Percentiles rank a stretch among this genome's conserved stretches.
Conservation (phyloP, 2,797 vertebrate species). For the Lacerta viridis region DNA sequence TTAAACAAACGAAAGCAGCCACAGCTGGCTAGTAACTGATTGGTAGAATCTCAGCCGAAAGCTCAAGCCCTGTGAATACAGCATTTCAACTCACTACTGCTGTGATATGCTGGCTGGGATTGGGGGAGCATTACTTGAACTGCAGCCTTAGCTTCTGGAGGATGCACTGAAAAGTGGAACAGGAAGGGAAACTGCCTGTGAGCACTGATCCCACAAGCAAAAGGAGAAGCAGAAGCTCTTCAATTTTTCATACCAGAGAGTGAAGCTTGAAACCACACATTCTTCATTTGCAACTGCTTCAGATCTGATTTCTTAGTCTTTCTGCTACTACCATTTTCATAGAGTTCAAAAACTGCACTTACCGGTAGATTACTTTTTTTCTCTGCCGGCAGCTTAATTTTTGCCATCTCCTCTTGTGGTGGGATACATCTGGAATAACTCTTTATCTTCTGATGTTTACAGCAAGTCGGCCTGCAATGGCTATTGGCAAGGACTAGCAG, state of each 20-base stretch:
- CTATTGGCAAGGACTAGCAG: neutral
- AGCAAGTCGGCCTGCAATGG: neutral
- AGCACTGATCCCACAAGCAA: neutral
- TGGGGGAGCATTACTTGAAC: neutral
- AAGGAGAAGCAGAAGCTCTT: neutral
- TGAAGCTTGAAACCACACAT: neutral
- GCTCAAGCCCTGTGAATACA: rapidly evolving
- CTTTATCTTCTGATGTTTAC: neutral
- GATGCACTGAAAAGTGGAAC: neutral
- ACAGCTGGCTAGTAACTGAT: neutral
- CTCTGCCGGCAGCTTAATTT: neutral
- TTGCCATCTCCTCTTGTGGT: neutral
- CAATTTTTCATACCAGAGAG: neutral
- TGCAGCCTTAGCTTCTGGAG: rapidly evolving
- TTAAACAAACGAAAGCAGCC: rapidly evolving
- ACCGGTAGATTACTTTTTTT: neutral
- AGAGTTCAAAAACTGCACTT: neutral
- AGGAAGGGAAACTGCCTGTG: neutral
- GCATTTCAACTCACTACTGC: neutral
- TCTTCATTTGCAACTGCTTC: neutral
- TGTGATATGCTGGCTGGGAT: neutral
- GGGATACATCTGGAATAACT: neutral
- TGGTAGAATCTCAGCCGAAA: neutral
- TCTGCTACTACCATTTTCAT: neutral
- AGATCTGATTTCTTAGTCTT: neutral